phyloP scores from a whole-genome alignment of 2,888 invertebrate species.

The Drosophila nr. medialis region DNA sequence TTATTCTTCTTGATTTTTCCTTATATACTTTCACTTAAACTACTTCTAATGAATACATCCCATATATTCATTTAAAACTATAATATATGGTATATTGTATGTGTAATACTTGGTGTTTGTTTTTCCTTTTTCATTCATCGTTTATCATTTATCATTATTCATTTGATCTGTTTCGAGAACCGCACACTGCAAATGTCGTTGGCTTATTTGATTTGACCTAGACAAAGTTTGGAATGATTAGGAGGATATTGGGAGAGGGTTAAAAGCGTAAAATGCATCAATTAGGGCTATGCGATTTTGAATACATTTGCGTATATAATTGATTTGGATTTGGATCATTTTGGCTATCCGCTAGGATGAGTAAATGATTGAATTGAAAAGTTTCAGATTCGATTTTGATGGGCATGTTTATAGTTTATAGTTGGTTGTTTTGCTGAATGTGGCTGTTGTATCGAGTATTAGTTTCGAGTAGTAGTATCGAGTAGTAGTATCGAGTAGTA shows the following conservation, averaged over 20 bases:
- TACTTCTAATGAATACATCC: conserved; percentile 49
- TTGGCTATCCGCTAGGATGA: conserved; percentile 9
- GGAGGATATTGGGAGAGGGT: conserved; percentile 17
- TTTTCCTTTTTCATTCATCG: neutral
- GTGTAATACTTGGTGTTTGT: conserved; percentile 73
- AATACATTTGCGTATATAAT: conserved; percentile 11
- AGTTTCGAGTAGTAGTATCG: conserved; percentile 27
- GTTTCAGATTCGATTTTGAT: conserved; percentile 35
- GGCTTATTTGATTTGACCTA: conserved; percentile 29
- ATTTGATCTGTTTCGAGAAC: conserved; percentile 54
- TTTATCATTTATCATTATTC: conserved; percentile 25
- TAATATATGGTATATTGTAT: conserved; percentile 48
- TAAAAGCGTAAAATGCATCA: conserved; percentile 78
- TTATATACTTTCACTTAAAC: conserved; percentile 41
- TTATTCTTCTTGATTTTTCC: neutral
- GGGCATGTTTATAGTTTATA: conserved; percentile 43
- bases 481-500: conserved; percentile 30
- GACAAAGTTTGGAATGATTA: conserved; percentile 17
- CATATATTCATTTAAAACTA: conserved; percentile 8
- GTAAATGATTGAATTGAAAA: conserved; percentile 6
- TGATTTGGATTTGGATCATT: conserved; percentile 5
- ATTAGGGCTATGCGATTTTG: conserved; percentile 23
- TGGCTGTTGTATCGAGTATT: conserved; percentile 34
- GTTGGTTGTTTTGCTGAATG: conserved; percentile 18
- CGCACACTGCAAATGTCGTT: conserved; percentile 66